Evolutionary conservation across 2,113 vertebrate species (phyloP), one percentile per base, ranked within the genome.

Genomic region (Campylomormyrus tamandua): DNA sequence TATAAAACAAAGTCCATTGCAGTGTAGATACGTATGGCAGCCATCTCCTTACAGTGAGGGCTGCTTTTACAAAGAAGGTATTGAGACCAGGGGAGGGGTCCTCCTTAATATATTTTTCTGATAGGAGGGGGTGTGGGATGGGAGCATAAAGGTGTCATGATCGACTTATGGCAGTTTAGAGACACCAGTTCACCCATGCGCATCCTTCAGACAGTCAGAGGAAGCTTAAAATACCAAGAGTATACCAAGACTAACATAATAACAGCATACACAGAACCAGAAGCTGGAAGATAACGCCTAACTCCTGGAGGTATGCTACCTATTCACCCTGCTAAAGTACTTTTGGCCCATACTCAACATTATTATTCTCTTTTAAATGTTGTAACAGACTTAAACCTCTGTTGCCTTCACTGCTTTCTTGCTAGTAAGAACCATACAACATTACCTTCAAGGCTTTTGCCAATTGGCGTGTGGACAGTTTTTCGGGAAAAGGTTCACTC

Each of bases 351-450:
- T 39, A 15, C 70, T 15, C 70, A 17, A 77, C 31, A 39, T 39
- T 17, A 6, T 39, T 7, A 15, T 35, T 39, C 31, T 35, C 3
- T 39, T 77, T 77, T 39, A 74, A 31, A 77, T 77, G 31, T 39
- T 77, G 70, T 39, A 77, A 19, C 70, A 31, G 3, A 77, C 70
- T 77, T 15, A 39, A 77, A 46, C 24, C 91, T 83, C 74, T 87
- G 49, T 87, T 88, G 56, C 49, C 62, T 62, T 90, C 56, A 49
- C 89, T 89, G 89, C 53, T 8, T 62, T 80, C 56, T 42, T 39
- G 19, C 84, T 90, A 92, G 92, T 56, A 89, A 89, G 91, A 91
- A 83, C 87, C 92, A 87, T 48, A 90, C 92, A 91, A 90, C 17
- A 49, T 92, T 83, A 52, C 83, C 86, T 90, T 39, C 88, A 89